These are phyloP conservation scores for Argynnis bischoffii DNA, from an alignment of 2,888 invertebrate species.

Conservation along the genomic window DNA sequence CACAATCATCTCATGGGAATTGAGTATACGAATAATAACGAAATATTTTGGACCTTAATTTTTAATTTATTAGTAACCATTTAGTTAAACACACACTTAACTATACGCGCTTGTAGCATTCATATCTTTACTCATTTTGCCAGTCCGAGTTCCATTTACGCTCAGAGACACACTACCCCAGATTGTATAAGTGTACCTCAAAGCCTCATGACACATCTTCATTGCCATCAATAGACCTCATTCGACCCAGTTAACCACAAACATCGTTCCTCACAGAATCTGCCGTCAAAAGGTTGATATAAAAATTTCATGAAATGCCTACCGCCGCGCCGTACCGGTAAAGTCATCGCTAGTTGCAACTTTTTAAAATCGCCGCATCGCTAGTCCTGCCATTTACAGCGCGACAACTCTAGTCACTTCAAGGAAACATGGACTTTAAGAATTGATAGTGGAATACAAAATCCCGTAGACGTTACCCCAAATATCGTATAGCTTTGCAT, in stretches of 20 bases:
- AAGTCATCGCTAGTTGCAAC: constrained; percentile 27
- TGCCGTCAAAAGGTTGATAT: constrained; percentile 61
- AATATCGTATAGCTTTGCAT: constrained; percentile 20
- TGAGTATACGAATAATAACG: too few relatives aligned
- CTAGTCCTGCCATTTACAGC: constrained; percentile 26
- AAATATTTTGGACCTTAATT: too few relatives aligned
- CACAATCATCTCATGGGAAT: too few relatives aligned
- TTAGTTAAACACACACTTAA: not conserved
- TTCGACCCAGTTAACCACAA: constrained; percentile 54
- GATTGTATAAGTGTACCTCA: constrained; percentile 3
- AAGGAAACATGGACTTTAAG: constrained; percentile 31
- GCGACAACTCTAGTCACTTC: constrained; percentile 24
- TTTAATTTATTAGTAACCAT: not conserved
- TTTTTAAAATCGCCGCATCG: constrained; percentile 41
- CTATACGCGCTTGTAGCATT: constrained; percentile 2
- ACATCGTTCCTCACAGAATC: constrained; percentile 68
- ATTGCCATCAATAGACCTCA: constrained; percentile 23
- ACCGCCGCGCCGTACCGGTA: constrained; percentile 7
- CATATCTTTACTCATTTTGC: constrained; percentile 6
- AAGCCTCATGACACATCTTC: constrained; percentile 21
- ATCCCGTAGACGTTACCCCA: constrained; percentile 18
- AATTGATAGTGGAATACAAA: constrained; percentile 13
- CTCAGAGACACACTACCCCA: constrained; percentile 45
- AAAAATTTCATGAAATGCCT: constrained; percentile 25
- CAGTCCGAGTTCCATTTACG: constrained; percentile 22